These are phyloP conservation scores for Tetanocera ferruginea DNA, from an alignment of 2,888 invertebrate genomes.

Conservation along the genomic window DNA sequence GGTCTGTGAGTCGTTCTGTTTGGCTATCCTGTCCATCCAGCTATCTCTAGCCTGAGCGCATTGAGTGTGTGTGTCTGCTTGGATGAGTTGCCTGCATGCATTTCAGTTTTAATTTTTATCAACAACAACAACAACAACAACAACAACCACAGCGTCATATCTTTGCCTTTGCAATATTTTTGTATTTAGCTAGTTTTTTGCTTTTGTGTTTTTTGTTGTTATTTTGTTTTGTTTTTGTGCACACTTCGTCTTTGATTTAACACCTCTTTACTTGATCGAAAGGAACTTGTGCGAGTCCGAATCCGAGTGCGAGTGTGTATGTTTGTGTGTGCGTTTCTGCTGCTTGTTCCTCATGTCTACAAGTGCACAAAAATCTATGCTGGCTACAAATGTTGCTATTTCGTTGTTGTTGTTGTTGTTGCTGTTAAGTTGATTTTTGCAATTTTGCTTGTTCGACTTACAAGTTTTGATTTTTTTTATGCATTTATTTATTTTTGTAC, in stretches of 20 bases:
- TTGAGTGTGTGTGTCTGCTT: slow-evolving; percentile 48
- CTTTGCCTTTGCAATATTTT: background rate
- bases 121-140: slow-evolving; percentile 37
- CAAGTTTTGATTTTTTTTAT: too few species aligned
- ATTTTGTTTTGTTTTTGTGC: background rate
- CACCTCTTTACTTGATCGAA: slow-evolving; percentile 44
- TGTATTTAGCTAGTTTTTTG: background rate
- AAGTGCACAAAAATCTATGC: background rate
- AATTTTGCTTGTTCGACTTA: background rate
- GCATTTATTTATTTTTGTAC: background rate
- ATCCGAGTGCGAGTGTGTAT: background rate
- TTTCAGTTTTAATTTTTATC: slow-evolving; percentile 52
- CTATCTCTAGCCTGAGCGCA: slow-evolving; percentile 6
- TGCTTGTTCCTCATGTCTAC: background rate
- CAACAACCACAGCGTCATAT: background rate
- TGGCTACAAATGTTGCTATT: background rate
- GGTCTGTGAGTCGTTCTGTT: background rate
- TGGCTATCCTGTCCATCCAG: slow-evolving; percentile 2
- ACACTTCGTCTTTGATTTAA: slow-evolving; percentile 42
- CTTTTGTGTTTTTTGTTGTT: background rate
- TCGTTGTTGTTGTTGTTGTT: background rate
- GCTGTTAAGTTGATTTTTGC: background rate
- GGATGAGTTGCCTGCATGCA: slow-evolving; percentile 50
- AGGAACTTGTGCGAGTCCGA: background rate
- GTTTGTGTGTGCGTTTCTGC: background rate